Conservation (phyloP, 2,113 vertebrate genomes). For the Ahaetulla prasina region DNA sequence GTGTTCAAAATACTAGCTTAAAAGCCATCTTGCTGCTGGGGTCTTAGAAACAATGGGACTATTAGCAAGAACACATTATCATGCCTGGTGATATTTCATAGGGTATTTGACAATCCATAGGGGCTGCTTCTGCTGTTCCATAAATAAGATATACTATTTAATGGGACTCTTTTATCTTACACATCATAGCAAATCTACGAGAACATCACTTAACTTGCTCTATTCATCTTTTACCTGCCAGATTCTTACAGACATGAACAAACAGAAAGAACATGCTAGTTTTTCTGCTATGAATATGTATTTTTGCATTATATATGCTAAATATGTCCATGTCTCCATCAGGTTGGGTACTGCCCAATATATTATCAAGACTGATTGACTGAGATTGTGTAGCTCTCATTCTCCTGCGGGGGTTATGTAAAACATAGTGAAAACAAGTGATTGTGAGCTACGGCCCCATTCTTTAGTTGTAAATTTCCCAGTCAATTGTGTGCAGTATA, state of each 20-base stretch:
- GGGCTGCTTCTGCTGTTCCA: conserved; percentile 63
- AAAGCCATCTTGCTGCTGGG: conserved; percentile 44
- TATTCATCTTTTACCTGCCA: conserved; percentile 60
- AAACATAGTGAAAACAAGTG: conserved; percentile 55
- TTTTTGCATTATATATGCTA: conserved; percentile 49
- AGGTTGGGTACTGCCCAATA: conserved; percentile 49
- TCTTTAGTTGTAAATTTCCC: conserved; percentile 51
- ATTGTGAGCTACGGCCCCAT: conserved; percentile 55
- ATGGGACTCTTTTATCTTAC: conserved; percentile 68
- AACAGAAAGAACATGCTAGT: conserved; percentile 53
- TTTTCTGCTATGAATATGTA: conserved; percentile 57
- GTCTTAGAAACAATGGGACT: conserved; percentile 54
- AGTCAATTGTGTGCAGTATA: conserved; percentile 39
- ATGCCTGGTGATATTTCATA: conserved; percentile 59
- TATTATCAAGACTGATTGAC: conserved; percentile 48
- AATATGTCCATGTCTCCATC: conserved; percentile 39
- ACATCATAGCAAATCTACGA: conserved; percentile 64
- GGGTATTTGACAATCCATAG: conserved; percentile 66
- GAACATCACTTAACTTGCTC: conserved; percentile 68
- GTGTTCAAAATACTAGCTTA: conserved; percentile 34
- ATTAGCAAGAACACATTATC: conserved; percentile 65
- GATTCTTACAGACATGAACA: conserved; percentile 53
- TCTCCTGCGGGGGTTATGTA: conserved; percentile 49
- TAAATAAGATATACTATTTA: conserved; percentile 73
- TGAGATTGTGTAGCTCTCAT: conserved; percentile 32